Percentiles rank a stretch among this genome's conserved stretches.
Evolutionary conservation across 2,888 invertebrate genomes (phyloP).

Genomic region (Diplolepis rosae): DNA sequence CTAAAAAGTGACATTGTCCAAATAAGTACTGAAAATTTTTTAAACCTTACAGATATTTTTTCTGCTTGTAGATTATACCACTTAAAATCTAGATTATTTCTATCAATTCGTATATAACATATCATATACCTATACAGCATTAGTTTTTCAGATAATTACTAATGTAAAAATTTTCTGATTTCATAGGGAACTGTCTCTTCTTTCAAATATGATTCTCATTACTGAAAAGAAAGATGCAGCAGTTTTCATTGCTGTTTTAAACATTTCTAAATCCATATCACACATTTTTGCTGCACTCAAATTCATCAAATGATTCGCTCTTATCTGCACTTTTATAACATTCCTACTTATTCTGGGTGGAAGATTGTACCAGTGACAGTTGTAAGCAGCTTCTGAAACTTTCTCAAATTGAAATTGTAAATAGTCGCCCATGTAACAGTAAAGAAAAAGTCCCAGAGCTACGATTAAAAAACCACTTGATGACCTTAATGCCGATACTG

Average conservation of each 20-base stretch:
- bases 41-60: no score
- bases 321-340: slow-evolving; percentile 37
- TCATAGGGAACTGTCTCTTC: slow-evolving; percentile 20
- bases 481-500: slow-evolving; percentile 35
- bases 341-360: slow-evolving; percentile 35
- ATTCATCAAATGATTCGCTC: slow-evolving; percentile 36
- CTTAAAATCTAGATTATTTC: no score
- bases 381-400: slow-evolving; percentile 39
- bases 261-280: slow-evolving; percentile 40
- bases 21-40: no score
- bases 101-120: no score
- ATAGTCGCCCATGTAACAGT: slow-evolving; percentile 43
- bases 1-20: no score
- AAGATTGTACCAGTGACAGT: slow-evolving; percentile 40
- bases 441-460: slow-evolving; percentile 42
- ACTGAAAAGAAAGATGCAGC: slow-evolving; percentile 45
- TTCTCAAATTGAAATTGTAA: slow-evolving; percentile 40
- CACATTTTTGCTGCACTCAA: slow-evolving; percentile 40
- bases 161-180: not conserved
- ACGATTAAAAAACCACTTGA: slow-evolving; percentile 30
- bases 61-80: no score
- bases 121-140: no score
- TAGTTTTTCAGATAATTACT: not conserved
- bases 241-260: slow-evolving; percentile 42
- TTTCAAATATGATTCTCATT: slow-evolving; percentile 40